These are phyloP conservation scores for Anagrus nilaparvatae DNA, from an alignment of 1,140 invertebrate species.

Conservation along the genomic window DNA sequence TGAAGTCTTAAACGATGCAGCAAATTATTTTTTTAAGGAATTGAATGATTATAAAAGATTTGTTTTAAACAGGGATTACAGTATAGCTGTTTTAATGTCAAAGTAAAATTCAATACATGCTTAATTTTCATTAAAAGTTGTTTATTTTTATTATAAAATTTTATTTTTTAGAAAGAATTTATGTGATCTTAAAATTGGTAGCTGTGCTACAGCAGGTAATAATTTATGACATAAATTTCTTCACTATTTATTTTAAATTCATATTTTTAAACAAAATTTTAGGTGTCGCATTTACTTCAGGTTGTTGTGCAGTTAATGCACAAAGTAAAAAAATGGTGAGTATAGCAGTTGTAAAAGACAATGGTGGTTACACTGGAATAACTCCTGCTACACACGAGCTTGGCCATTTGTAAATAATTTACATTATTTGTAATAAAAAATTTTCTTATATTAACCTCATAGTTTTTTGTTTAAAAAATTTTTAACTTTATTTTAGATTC, in stretches of 20 bases:
- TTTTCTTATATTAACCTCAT: too few relatives aligned
- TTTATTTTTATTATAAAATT: not conserved
- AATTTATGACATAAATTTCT: too few relatives aligned
- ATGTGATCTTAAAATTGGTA: too few relatives aligned
- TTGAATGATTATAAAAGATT: slow-evolving; percentile 7
- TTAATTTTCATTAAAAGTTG: not conserved
- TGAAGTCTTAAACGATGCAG: slow-evolving; percentile 21
- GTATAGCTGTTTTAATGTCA: slow-evolving; percentile 20
- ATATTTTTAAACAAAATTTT: too few relatives aligned
- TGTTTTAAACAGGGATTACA: slow-evolving; percentile 18
- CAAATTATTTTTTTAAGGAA: slow-evolving; percentile 25
- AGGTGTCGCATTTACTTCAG: too few relatives aligned
- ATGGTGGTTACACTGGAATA: slow-evolving; percentile 30
- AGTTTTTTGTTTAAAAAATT: too few relatives aligned
- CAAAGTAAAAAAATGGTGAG: too few relatives aligned
- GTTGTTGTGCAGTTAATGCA: too few relatives aligned
- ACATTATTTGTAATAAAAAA: too few relatives aligned
- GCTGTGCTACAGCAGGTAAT: not conserved
- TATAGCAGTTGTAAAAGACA: slow-evolving; percentile 28
- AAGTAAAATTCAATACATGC: not conserved
- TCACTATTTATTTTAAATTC: too few relatives aligned
- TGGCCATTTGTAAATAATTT: slow-evolving; percentile 34
- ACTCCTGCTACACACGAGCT: slow-evolving; percentile 30
- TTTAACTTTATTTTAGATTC: too few relatives aligned
- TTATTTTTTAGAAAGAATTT: too few relatives aligned